Conservation (phyloP, 1,140 invertebrate genomes). For the Gerris buenoi region DNA sequence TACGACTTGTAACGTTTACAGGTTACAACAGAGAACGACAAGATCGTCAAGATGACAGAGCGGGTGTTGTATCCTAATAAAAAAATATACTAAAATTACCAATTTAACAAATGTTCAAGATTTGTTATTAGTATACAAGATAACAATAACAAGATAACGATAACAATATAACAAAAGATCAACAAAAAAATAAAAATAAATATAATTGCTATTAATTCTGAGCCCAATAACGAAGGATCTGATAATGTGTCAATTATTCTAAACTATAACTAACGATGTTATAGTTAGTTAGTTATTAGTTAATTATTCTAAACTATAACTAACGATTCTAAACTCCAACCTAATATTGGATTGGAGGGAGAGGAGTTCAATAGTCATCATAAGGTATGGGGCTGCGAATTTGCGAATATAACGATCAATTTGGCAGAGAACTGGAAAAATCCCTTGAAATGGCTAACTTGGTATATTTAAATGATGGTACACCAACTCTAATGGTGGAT, state of each 20-base stretch:
- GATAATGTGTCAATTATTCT: not conserved
- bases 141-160: not conserved
- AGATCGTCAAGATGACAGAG: not conserved
- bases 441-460: not conserved
- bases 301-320: not conserved
- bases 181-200: not conserved
- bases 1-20: not conserved
- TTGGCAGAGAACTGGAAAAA: not conserved
- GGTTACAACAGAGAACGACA: not conserved
- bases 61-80: not conserved
- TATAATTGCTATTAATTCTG: not conserved
- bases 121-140: not conserved
- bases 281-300: too few species aligned
- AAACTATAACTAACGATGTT: too few species aligned
- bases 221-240: not conserved
- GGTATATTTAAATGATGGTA: not conserved
- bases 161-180: too few species aligned
- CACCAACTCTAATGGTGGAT: not conserved
- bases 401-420: not conserved
- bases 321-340: too few species aligned
- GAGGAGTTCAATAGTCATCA: not conserved
- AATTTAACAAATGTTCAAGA: not conserved
- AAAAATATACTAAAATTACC: not conserved
- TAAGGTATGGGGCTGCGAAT: not conserved
- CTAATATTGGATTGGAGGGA: not conserved